Evolutionary conservation across 1,140 invertebrate genomes (phyloP).

Genomic region (Phymorhynchus buccinoides): DNA sequence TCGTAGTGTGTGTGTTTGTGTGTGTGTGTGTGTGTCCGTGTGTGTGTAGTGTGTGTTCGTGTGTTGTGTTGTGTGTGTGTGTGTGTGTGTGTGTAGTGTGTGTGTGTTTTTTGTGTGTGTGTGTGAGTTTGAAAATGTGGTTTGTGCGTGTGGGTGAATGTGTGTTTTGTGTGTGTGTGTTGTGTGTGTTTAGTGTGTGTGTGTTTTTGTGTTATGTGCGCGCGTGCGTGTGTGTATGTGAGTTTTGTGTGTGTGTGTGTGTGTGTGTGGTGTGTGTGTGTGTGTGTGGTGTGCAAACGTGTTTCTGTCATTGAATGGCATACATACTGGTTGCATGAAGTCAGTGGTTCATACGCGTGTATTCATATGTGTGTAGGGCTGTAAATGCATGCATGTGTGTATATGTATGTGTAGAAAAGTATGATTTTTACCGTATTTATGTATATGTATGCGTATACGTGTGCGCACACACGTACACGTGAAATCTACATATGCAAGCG

Average conservation of each 20-base stretch:
- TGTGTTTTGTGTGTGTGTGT: constrained; percentile 1
- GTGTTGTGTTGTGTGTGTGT: not conserved
- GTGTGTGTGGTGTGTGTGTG: not conserved
- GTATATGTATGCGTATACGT: not conserved
- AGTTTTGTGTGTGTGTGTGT: not conserved
- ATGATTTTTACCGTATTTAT: no score
- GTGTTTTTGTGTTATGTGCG: no score
- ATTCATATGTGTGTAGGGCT: no score
- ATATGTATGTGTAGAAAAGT: no score
- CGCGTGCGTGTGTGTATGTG: no score
- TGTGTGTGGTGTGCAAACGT: not conserved
- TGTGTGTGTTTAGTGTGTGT: not conserved
- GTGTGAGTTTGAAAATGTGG: not conserved
- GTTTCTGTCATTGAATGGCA: no score
- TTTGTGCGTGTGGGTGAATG: not conserved
- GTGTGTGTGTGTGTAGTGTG: not conserved
- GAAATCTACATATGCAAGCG: no score
- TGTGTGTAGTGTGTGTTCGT: not conserved
- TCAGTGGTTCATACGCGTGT: no score
- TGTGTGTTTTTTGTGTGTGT: constrained; percentile 5
- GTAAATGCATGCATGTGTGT: no score
- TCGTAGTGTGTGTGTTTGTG: no score
- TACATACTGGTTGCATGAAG: no score
- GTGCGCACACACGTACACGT: not conserved
- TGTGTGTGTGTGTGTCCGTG: no score